phyloP scores from a whole-genome alignment of 2,113 vertebrate genomes.

The Origma solitaria region DNA sequence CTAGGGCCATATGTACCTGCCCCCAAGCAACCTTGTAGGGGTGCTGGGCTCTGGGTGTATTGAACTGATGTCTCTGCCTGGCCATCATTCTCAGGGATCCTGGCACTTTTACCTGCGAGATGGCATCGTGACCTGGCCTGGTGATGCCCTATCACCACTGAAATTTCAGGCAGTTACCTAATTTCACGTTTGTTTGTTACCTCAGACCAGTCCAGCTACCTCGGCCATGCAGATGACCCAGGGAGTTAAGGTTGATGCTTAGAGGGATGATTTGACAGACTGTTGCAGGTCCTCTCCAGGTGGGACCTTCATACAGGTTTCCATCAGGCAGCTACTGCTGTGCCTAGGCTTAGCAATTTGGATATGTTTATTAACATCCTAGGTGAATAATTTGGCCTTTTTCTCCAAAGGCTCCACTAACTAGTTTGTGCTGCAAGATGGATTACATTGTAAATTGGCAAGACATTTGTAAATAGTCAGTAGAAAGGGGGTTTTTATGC shows the following conservation, averaged over 20 bases:
- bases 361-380: background rate
- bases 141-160: background rate
- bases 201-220: background rate
- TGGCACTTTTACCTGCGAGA: background rate
- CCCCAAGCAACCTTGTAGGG: background rate
- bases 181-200: background rate
- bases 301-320: background rate
- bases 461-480: background rate
- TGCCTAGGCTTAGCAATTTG: background rate
- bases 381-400: background rate
- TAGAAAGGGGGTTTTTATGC: background rate
- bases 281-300: background rate
- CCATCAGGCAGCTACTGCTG: background rate
- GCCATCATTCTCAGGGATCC: background rate
- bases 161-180: background rate
- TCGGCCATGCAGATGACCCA: background rate
- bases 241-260: background rate
- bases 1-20: background rate
- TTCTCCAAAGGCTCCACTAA: background rate
- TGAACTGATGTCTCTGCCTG: background rate
- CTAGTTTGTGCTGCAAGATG: background rate
- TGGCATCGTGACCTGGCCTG: background rate
- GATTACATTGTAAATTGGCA: background rate
- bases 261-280: background rate
- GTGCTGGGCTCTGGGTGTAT: fast-evolving